Conservation (phyloP, 2,797 vertebrate species). For the Gallinago stenura region DNA sequence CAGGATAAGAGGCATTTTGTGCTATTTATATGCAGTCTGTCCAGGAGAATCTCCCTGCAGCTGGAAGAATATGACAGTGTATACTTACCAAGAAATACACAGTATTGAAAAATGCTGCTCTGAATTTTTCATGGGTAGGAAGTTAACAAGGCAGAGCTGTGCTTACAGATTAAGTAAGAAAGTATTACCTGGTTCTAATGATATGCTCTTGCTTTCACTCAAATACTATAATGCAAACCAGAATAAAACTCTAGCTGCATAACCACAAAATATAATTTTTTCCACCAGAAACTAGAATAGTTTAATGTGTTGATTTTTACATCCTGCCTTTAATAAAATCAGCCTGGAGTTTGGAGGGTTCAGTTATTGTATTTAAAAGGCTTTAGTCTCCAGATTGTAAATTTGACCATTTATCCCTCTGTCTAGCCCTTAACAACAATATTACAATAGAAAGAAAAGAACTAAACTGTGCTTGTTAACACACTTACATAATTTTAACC, state of each 20-base stretch:
- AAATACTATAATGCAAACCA: conserved; percentile 46
- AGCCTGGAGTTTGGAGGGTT: background rate
- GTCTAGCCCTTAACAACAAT: background rate
- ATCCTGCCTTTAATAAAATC: conserved; percentile 44
- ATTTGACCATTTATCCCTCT: background rate
- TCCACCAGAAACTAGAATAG: conserved; percentile 29
- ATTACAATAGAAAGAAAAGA: background rate
- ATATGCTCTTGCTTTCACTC: conserved; percentile 10
- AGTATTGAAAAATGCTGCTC: background rate
- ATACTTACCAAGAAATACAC: background rate
- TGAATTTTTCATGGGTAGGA: background rate
- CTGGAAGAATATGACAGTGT: background rate
- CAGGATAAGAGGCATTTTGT: background rate
- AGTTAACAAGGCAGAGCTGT: background rate
- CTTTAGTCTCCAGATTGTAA: background rate
- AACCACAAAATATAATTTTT: conserved; percentile 1
- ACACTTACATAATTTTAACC: background rate
- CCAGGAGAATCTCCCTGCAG: background rate
- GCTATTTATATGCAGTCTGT: background rate
- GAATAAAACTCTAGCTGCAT: conserved; percentile 6
- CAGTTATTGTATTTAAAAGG: background rate
- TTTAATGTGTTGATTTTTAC: conserved; percentile 38
- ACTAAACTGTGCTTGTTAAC: background rate
- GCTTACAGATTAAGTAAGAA: background rate
- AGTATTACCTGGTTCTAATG: conserved; percentile 34